phyloP scores from a whole-genome alignment of 2,888 invertebrate genomes.

The Imbricaverruca yamaguchii region DNA sequence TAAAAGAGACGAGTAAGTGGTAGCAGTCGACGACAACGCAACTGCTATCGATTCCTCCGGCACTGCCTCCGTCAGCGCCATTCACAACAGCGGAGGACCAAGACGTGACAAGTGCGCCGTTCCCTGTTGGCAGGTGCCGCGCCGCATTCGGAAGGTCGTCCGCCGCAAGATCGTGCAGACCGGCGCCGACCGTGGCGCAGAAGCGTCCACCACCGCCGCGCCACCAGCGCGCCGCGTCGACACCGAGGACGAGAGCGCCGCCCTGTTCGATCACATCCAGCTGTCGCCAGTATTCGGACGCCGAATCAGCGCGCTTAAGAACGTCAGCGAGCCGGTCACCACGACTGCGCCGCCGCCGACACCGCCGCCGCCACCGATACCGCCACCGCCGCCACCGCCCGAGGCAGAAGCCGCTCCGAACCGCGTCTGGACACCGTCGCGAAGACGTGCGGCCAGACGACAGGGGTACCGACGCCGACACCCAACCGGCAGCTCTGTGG shows the following conservation, averaged over 20 bases:
- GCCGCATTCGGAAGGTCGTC: neutral
- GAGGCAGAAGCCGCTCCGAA: neutral
- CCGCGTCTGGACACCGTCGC: neutral
- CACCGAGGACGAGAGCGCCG: neutral
- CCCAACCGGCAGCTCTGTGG: neutral
- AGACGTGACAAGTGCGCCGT: too few species aligned
- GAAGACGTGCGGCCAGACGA: neutral
- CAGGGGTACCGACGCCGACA: neutral
- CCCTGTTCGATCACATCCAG: neutral
- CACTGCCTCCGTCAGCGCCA: too few species aligned
- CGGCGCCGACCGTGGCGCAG: neutral
- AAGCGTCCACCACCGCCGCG: neutral
- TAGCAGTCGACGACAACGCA: too few species aligned
- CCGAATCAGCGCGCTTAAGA: neutral
- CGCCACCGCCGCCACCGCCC: neutral
- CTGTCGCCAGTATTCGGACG: constrained; percentile 9
- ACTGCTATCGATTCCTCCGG: too few species aligned
- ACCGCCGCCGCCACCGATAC: neutral
- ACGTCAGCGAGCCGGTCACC: neutral
- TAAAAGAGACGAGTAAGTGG: too few species aligned
- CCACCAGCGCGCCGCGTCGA: neutral
- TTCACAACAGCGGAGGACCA: too few species aligned
- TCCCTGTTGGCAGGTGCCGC: neutral
- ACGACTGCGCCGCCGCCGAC: neutral
- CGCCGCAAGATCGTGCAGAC: neutral